Base-by-base conservation (phyloP, 1,140 invertebrate species). In the Neodiprion fabricii region DNA sequence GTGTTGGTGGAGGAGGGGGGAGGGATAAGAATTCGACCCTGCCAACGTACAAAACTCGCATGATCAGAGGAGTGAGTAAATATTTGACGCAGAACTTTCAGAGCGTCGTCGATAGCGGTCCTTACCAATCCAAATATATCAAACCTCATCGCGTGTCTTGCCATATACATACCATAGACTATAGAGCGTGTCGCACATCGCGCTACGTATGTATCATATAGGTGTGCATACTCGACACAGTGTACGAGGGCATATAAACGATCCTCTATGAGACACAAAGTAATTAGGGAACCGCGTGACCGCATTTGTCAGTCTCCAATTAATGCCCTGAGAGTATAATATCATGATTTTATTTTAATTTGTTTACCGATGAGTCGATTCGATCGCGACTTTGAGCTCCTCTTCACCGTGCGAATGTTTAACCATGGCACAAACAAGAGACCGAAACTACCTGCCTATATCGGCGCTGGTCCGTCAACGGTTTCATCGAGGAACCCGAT, bases 101-200 rank as follows among this genome's bases (percentile, higher is more conserved):
- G 11, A 61, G 53, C 53, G 53, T 61, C 53, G 53, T 61, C 53
- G 53, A 61, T 61, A 61, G 53, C 53, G 53, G 53, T 11, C 53
- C 53, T 61, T 61, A 61, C 53, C 53, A 61, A 61, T 61, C 53
- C 9, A 61, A 61, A 61, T 9, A 61, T 61, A 7, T 61, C 53
- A 61, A 61, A 61, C 8, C 11, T 61, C 11, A 12, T 12, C n/a
- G n/a, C 53, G 11, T 61, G n/a, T 17, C 28, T 40, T 40, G 28
- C 28, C 28, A 40, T 40, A 40, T 40, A 40, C 28, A 40, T 40
- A 40, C 28, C 2, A 40, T 40, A 40, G 28, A 40, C 2, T 40
- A 40, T 40, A 40, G 28, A 40, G 8, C 11, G 53, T 61, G n/a
- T 61, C 53, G n/a, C 53, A 61, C 4, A 61, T 7, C 8, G 50